Evolutionary conservation across 2,113 vertebrate genomes (phyloP).

Genomic region (Alligator sinensis): DNA sequence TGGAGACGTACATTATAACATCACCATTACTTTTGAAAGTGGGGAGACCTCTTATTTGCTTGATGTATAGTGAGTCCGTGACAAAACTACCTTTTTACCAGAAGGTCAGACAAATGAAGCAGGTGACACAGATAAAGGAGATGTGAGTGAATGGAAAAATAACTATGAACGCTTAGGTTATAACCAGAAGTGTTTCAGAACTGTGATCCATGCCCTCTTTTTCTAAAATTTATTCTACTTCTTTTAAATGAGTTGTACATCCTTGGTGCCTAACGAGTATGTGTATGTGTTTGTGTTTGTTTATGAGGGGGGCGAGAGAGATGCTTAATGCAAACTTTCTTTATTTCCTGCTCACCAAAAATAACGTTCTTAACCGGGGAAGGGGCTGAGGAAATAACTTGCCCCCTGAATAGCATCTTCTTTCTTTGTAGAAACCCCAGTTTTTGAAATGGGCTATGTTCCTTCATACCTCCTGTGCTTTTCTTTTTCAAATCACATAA

Average conservation of each 20-base stretch:
- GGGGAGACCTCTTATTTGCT: not conserved
- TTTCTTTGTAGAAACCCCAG: not conserved
- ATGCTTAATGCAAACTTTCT: not conserved
- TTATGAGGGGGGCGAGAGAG: not conserved
- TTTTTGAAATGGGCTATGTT: not conserved
- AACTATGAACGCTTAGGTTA: not conserved
- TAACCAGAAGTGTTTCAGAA: not conserved
- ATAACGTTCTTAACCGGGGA: not conserved
- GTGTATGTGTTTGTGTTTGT: not conserved
- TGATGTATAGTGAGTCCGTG: not conserved
- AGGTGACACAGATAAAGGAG: not conserved
- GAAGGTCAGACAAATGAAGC: not conserved
- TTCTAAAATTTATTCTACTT: not conserved
- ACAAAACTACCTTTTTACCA: not conserved
- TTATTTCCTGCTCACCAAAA: not conserved
- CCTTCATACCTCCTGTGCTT: conserved; percentile 41
- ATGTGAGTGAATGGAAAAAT: not conserved
- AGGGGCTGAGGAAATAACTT: conserved; percentile 6
- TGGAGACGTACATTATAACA: not conserved
- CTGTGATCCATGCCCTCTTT: not conserved
- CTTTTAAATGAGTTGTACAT: not conserved
- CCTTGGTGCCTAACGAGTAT: not conserved
- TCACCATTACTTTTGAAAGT: not conserved
- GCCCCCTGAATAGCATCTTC: not conserved
- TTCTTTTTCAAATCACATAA: conserved; percentile 66